Conservation (phyloP, 2,113 vertebrate genomes). For the Ameiurus melas region DNA sequence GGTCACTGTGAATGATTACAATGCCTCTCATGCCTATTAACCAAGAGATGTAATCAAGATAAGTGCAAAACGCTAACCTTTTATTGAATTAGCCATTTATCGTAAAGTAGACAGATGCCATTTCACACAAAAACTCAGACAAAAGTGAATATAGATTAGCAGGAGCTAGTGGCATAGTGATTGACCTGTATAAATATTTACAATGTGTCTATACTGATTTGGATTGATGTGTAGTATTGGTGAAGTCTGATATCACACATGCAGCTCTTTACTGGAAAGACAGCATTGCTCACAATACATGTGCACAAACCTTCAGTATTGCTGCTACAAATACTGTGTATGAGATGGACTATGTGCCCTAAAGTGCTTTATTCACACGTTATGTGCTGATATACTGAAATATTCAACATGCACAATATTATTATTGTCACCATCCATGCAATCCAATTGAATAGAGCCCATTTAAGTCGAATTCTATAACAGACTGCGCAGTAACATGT, state of each 20-base stretch:
- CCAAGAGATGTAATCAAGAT: slow-evolving; percentile 48
- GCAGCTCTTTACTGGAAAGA: neutral
- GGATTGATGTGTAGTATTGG: neutral
- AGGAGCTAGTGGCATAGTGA: slow-evolving; percentile 7
- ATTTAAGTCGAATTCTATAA: neutral
- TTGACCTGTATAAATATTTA: slow-evolving; percentile 19
- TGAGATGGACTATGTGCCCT: neutral
- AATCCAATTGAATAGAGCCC: neutral
- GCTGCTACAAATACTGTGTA: neutral
- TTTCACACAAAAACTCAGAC: slow-evolving; percentile 8
- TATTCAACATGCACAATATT: neutral
- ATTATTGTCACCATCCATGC: neutral
- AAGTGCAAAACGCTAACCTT: slow-evolving; percentile 44
- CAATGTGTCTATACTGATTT: neutral
- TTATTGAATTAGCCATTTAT: slow-evolving; percentile 46
- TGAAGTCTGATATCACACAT: neutral
- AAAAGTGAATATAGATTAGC: slow-evolving; percentile 11
- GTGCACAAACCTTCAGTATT: neutral
- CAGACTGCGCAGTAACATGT: neutral
- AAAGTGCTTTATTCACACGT: neutral
- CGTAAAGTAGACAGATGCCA: slow-evolving; percentile 36
- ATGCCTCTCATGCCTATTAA: slow-evolving; percentile 30
- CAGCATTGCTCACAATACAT: neutral
- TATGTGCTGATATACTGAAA: neutral
- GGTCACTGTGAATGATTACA: slow-evolving; percentile 40